Percentiles rank a stretch among this genome's conserved stretches.
Conservation (phyloP, 2,888 invertebrate species). For the Panopea generosa region DNA sequence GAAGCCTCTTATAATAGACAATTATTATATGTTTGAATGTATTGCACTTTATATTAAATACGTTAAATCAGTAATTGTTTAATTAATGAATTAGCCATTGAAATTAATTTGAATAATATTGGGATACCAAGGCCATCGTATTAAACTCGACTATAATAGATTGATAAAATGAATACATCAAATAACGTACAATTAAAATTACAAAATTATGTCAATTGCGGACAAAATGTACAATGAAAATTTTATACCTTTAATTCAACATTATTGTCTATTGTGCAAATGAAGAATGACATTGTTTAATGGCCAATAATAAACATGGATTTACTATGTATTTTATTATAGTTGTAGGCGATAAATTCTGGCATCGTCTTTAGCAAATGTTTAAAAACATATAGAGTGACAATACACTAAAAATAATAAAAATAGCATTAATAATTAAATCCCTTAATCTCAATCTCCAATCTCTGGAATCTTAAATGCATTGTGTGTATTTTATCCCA, state of each 20-base stretch:
- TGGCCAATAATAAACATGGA: too few relatives aligned
- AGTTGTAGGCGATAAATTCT: too few relatives aligned
- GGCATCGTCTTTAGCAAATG: too few relatives aligned
- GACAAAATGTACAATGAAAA: constrained; percentile 11
- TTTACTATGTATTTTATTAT: too few relatives aligned
- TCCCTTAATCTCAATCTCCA: too few relatives aligned
- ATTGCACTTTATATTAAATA: constrained; percentile 4
- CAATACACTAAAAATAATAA: too few relatives aligned
- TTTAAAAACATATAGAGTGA: too few relatives aligned
- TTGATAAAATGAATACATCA: background rate
- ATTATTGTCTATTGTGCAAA: constrained; percentile 17
- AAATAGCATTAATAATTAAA: too few relatives aligned
- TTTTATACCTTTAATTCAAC: constrained; percentile 17
- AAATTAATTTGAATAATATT: constrained; percentile 38
- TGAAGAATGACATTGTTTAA: background rate
- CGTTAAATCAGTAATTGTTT: constrained; percentile 19
- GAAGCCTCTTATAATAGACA: background rate
- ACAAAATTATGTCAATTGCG: constrained; percentile 16
- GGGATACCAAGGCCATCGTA: background rate
- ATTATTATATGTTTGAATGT: background rate
- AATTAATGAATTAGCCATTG: constrained; percentile 42
- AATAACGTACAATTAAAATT: constrained; percentile 12
- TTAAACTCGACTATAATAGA: background rate
- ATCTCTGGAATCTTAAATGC: too few relatives aligned
- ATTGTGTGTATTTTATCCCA: too few relatives aligned